Conservation (phyloP, 2,113 vertebrate genomes). For the Cricetomys ansorgei region DNA sequence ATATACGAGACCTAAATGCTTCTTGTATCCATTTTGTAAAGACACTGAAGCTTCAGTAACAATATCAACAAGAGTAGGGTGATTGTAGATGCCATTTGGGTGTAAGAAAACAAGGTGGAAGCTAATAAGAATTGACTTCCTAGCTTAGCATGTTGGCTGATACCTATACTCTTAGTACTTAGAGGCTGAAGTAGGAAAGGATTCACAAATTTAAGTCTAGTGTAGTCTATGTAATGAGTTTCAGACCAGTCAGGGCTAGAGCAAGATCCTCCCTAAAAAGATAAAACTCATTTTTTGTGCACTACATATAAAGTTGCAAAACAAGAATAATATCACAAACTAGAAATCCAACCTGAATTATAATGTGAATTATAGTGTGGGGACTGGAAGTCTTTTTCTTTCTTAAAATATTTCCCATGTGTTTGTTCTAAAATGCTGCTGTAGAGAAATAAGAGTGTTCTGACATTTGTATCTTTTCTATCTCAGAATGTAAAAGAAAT, state of each 20-base stretch:
- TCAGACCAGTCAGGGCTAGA: not conserved
- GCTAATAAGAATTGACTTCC: not conserved
- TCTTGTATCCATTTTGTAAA: not conserved
- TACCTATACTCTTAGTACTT: too few relatives aligned
- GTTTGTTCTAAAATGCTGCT: not conserved
- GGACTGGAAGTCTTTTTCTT: not conserved
- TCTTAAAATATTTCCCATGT: not conserved
- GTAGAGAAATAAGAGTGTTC: not conserved
- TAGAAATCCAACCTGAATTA: not conserved
- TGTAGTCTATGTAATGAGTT: not conserved
- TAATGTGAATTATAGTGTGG: conserved; percentile 4
- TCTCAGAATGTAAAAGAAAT: not conserved
- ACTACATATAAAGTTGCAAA: not conserved
- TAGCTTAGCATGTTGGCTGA: not conserved
- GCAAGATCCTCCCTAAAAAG: too few relatives aligned
- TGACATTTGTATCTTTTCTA: not conserved
- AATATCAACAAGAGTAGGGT: not conserved
- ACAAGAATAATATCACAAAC: not conserved
- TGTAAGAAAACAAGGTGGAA: not conserved
- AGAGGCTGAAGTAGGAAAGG: not conserved
- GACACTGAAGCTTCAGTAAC: not conserved
- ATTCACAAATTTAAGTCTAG: not conserved
- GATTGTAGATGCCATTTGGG: not conserved
- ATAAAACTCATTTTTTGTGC: not conserved
- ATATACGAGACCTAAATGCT: not conserved